Base-by-base conservation (phyloP, 2,888 invertebrate species). In the Ophonus ardosiacus region DNA sequence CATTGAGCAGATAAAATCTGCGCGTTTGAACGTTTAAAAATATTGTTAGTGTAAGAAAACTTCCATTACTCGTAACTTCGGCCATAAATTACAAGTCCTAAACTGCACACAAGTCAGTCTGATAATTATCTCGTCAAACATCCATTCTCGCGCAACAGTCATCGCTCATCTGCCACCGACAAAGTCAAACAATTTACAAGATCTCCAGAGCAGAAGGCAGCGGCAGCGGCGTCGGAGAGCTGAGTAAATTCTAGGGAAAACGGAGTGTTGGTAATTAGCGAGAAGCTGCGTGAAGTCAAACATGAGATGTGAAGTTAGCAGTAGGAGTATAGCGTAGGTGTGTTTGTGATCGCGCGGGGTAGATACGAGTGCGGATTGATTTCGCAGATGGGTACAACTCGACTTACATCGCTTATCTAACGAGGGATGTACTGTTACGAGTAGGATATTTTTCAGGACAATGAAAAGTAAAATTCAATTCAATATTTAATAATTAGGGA, bases 51-150 rank as follows among this genome's bases (percentile, higher is more conserved):
- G 63, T 63, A 63, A 59, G 59, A 59, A 63, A 61, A 5, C 18
- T 21, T 59, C 63, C 68, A 68, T 68, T 38, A 15, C 38, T 68
- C 38, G 38, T 38, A 68, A 68, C 38, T 68, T 31, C 0, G 24
- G 68, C 31, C 68, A 68, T 68, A 68, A 68, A 68, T 68, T 68
- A 68, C 38, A 31, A 68, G 24, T 68, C 68, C 15, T 24, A 24
- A 13, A 68, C 68, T 68, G 68, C 68, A 38, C 68, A 63, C 63
- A 24, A 63, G 68, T 38, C 68, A 68, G 31, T 68, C 68, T 74
- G 71, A 82, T 82, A 82, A 82, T 82, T 82, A 82, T 74, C 82
- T 82, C 74, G 82, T 82, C 82, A 82, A 82, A 82, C 38, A 82
- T 18, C 82, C 74, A 59, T 80, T 80, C 63, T 15, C 38, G 71